Evolutionary conservation across 1,140 invertebrate genomes (phyloP).

Genomic region (Antheraea pernyi): DNA sequence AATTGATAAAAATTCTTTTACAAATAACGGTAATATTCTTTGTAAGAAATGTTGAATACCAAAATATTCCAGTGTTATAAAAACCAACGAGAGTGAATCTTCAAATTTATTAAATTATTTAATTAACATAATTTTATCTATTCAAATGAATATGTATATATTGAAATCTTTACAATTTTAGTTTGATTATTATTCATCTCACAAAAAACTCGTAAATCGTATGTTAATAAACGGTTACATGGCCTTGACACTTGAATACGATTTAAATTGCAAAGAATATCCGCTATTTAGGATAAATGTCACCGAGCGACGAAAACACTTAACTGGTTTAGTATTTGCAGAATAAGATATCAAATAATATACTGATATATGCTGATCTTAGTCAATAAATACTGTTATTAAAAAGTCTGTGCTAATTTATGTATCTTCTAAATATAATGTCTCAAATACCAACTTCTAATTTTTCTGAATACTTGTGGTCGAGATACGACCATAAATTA

Average conservation of each 20-base stretch:
- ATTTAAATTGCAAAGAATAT: constrained; percentile 28
- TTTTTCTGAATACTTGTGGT: too few species aligned
- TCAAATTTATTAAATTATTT: background rate
- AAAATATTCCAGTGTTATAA: background rate
- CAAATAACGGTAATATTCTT: too few species aligned
- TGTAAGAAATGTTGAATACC: too few species aligned
- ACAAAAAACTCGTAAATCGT: background rate
- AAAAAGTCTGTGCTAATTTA: background rate
- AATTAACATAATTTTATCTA: background rate
- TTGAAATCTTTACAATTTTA: background rate
- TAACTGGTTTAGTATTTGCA: background rate
- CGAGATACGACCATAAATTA: too few species aligned
- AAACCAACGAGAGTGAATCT: background rate
- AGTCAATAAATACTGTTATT: background rate
- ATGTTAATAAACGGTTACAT: constrained; percentile 2
- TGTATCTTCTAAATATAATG: background rate
- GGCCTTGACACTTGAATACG: constrained; percentile 29
- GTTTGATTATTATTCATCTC: background rate
- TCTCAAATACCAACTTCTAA: too few species aligned
- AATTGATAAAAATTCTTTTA: too few species aligned
- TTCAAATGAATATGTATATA: background rate
- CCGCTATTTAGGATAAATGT: constrained; percentile 23
- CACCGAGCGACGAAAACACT: constrained; percentile 5
- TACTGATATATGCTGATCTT: background rate
- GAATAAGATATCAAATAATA: background rate